Percentiles rank a stretch among this genome's conserved stretches.
phyloP scores from a whole-genome alignment of 2,888 invertebrate genomes.

The Pecten maximus region DNA sequence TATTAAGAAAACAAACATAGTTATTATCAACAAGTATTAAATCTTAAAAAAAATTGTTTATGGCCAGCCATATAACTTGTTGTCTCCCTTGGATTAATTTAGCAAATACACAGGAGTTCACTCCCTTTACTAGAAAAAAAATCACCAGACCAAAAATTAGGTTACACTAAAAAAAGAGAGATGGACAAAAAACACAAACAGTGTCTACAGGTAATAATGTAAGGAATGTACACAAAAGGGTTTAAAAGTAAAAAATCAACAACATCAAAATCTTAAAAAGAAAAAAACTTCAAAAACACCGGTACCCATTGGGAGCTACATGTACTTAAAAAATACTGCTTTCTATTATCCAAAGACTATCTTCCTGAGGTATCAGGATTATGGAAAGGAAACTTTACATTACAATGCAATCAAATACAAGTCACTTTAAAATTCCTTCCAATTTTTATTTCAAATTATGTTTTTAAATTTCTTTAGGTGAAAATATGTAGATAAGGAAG shows the following conservation, averaged over 20 bases:
- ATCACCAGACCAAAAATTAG: not conserved
- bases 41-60: not conserved
- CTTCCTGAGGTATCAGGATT: no score
- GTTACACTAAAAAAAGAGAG: not conserved
- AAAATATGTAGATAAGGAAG: no score
- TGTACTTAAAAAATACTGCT: no score
- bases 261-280: not conserved
- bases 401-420: no score
- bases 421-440: no score
- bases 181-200: not conserved
- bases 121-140: not conserved
- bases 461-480: no score
- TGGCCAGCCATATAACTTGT: not conserved
- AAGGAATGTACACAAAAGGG: constrained; percentile 13
- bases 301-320: no score
- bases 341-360: no score
- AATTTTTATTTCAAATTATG: no score
- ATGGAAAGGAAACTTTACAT: no score
- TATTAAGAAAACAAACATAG: no score
- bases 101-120: not conserved
- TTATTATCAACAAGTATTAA: no score
- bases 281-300: not conserved
- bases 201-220: not conserved
- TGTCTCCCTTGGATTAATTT: not conserved
- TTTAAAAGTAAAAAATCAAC: not conserved